Base-by-base conservation (phyloP, 2,797 vertebrate species). In the Trichosurus vulpecula region DNA sequence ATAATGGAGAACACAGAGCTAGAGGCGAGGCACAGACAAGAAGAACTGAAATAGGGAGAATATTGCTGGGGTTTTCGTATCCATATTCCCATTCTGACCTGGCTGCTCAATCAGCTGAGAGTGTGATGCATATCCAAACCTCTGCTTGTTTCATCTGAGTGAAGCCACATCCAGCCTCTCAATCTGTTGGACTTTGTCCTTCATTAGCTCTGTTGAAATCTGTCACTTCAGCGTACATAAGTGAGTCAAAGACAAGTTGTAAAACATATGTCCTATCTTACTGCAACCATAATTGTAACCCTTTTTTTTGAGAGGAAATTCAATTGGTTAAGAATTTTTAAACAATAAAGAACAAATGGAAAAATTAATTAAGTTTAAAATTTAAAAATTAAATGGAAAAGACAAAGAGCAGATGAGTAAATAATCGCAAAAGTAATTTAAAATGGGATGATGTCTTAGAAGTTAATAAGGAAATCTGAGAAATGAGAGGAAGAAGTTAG, bases 261-360 rank as follows among this genome's bases (percentile, higher is more conserved):
- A 94, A 96, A 92, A 54, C 13, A 94, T 54, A 90, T 53, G 41
- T 41, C 53, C 57, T 57, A 3, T 54, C 58, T 91, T 87, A 92
- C 52, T 95, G 47, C 52, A 91, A 54, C 74, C 61, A 41, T 56
- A 93, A 94, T 91, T 90, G 90, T 91, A 92, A 95, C 41, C 27
- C 56, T 27, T 89, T 97, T 97, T 91, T 87, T 92, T 52, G 41
- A 94, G 47, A 94, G 52, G 95, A 95, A 94, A 92, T 90, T 66
- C 16, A 66, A 81, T 90, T 31, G 87, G 35, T 81, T 95, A 94
- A 92, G 94, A 95, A 91, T 93, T 54, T 58, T 61, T 96, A 54
- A 94, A 93, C 47, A 95, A 89, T 52, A 12, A 94, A 51, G 74
- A 87, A 47, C 47, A 87, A 66, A 87, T 51, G 1, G 22, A 51